Conservation (phyloP, 2,888 invertebrate genomes). For the Rhimphoctona megacephalus region DNA sequence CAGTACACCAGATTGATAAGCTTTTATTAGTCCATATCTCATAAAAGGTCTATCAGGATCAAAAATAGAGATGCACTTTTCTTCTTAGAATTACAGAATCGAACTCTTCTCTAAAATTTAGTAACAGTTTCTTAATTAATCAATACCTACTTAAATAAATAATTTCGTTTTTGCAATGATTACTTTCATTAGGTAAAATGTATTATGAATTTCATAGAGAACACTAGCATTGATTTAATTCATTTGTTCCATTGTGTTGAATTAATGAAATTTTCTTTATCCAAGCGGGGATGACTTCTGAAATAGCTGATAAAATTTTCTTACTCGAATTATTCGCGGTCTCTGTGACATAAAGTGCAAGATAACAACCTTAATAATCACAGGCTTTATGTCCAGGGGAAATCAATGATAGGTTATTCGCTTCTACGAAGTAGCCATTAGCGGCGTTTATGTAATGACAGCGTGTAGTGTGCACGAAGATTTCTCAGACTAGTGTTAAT, state of each 20-base stretch:
- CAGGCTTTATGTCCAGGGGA: slow-evolving; percentile 32
- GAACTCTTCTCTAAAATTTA: too few relatives aligned
- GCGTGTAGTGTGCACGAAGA: slow-evolving; percentile 10
- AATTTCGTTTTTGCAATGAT: background rate
- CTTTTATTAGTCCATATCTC: too few relatives aligned
- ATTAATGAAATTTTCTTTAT: too few relatives aligned
- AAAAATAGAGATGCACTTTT: too few relatives aligned
- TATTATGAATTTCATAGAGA: background rate
- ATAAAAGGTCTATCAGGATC: too few relatives aligned
- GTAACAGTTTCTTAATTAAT: background rate
- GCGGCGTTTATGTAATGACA: slow-evolving; percentile 41
- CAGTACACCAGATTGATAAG: too few relatives aligned
- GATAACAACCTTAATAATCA: slow-evolving; percentile 22
- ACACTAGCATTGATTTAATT: too few relatives aligned
- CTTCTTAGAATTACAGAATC: too few relatives aligned
- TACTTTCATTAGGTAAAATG: background rate
- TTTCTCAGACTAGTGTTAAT: slow-evolving; percentile 33
- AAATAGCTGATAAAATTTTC: background rate
- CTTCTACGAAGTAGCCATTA: slow-evolving; percentile 60
- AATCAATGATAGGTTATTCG: slow-evolving; percentile 58
- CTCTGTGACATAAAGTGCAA: slow-evolving; percentile 4
- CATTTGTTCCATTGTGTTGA: too few relatives aligned
- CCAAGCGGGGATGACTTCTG: background rate
- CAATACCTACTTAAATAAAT: too few relatives aligned
- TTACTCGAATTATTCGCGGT: background rate